Evolutionary conservation across 2,797 vertebrate genomes (phyloP).

Genomic region (Helarctos malayanus): DNA sequence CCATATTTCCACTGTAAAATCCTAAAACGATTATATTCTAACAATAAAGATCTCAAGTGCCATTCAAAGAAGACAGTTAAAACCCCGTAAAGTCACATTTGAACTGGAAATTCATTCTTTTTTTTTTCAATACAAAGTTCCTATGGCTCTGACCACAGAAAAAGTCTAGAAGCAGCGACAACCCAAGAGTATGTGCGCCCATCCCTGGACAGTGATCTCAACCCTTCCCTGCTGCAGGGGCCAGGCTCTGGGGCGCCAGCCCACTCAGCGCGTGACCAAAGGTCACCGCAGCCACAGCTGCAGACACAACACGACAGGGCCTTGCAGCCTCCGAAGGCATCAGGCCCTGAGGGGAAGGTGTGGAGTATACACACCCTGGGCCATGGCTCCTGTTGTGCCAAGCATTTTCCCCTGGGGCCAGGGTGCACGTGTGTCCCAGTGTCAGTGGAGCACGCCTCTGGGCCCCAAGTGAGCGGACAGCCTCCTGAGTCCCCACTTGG

Average conservation of each 20-base stretch:
- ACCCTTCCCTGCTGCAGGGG: not conserved
- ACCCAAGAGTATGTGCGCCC: not conserved
- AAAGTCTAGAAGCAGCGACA: not conserved
- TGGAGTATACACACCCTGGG: rapidly evolving
- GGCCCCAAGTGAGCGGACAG: not conserved
- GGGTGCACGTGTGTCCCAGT: not conserved
- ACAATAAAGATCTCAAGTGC: not conserved
- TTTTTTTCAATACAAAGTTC: not conserved
- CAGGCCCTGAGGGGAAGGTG: not conserved
- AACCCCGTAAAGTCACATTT: not conserved
- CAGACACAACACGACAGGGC: not conserved
- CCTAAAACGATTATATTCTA: not conserved
- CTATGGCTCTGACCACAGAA: not conserved
- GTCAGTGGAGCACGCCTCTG: not conserved
- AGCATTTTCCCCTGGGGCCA: rapidly evolving
- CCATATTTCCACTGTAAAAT: not conserved
- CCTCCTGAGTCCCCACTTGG: not conserved
- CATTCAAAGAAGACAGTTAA: not conserved
- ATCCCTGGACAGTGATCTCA: not conserved
- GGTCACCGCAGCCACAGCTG: not conserved
- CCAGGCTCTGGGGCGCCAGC: not conserved
- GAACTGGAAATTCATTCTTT: not conserved
- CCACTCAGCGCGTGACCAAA: not conserved
- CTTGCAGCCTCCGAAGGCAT: not conserved
- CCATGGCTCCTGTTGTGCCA: not conserved